phyloP scores from a whole-genome alignment of 2,113 vertebrate genomes.

The Haemorhous mexicanus region DNA sequence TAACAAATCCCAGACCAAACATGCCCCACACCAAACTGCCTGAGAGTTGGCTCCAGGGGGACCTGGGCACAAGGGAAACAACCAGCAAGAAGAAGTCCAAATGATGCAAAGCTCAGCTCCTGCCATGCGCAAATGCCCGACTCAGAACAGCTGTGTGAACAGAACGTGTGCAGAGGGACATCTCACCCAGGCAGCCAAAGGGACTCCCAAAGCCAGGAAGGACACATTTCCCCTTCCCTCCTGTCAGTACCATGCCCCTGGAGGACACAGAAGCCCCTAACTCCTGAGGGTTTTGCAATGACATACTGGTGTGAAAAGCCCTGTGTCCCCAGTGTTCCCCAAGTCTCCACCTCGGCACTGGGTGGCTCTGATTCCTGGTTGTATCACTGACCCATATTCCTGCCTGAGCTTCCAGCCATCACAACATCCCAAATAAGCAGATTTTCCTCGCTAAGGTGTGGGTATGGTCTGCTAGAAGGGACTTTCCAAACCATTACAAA shows the following conservation, averaged over 20 bases:
- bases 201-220: neutral
- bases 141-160: neutral
- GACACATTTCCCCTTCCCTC: neutral
- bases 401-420: neutral
- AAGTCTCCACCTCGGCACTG: neutral
- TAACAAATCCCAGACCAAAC: neutral
- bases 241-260: neutral
- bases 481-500: neutral
- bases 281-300: neutral
- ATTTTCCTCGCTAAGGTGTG: fast-evolving
- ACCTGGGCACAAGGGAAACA: neutral
- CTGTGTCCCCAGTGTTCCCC: neutral
- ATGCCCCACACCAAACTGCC: neutral
- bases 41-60: fast-evolving
- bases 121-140: neutral
- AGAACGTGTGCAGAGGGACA: neutral
- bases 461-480: neutral
- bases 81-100: neutral
- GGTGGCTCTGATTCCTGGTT: neutral
- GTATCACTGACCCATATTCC: neutral
- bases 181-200: neutral
- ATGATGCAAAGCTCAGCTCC: neutral
- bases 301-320: neutral
- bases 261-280: neutral
- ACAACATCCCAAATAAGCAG: neutral